These are phyloP conservation scores for Brenthis ino DNA, from an alignment of 2,888 invertebrate genomes.

Conservation along the genomic window DNA sequence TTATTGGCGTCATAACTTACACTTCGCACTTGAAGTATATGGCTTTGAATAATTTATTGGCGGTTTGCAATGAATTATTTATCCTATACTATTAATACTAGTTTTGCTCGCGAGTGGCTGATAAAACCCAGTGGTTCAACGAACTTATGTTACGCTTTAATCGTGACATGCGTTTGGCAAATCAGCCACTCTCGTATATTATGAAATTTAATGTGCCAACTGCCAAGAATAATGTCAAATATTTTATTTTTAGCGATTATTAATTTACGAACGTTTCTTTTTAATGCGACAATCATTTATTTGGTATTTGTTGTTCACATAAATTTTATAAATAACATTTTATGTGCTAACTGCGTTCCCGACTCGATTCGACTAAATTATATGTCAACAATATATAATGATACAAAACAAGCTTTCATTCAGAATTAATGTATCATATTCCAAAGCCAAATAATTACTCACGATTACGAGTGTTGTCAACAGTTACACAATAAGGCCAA, in stretches of 20 bases:
- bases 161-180: constrained; percentile 34
- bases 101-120: constrained; percentile 31
- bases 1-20: constrained; percentile 42
- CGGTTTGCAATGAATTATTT: constrained; percentile 35
- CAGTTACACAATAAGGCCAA: constrained; percentile 36
- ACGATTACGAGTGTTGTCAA: constrained; percentile 34
- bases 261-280: no score
- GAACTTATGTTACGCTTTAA: constrained; percentile 31
- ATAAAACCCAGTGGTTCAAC: constrained; percentile 35
- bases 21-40: constrained; percentile 36
- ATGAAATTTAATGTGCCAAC: constrained; percentile 22
- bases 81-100: constrained; percentile 37
- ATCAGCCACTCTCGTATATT: constrained; percentile 30
- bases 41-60: constrained; percentile 36
- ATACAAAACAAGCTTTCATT: constrained; percentile 16
- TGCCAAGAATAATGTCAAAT: constrained; percentile 4
- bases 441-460: constrained; percentile 30
- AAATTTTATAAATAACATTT: neutral
- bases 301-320: neutral
- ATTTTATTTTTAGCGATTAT: neutral
- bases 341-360: neutral
- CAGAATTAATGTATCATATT: constrained; percentile 24
- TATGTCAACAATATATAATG: neutral
- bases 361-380: neutral
- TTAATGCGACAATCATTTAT: no score